A percentile compares a stretch with the other conserved stretches of the same genome.
These are phyloP conservation scores for Cebidichthys violaceus DNA, from an alignment of 2,113 vertebrate species.

Conservation along the genomic window DNA sequence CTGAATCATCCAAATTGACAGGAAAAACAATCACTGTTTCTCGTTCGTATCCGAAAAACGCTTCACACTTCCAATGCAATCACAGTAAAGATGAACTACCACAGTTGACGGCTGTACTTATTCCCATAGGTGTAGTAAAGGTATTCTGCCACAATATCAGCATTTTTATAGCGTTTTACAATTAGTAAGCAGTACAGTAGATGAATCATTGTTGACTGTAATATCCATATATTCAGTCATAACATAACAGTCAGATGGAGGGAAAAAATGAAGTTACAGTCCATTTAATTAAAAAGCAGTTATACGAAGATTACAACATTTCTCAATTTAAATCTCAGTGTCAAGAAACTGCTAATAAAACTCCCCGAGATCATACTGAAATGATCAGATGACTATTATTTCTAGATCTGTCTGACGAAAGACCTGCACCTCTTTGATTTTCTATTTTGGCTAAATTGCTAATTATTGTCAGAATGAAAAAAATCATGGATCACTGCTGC, in stretches of 20 bases:
- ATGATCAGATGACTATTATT: neutral
- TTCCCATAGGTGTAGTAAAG: slow-evolving; percentile 33
- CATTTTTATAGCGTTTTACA: slow-evolving; percentile 19
- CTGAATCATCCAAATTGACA: slow-evolving; percentile 69
- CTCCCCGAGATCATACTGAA: neutral
- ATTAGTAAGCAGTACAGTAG: neutral
- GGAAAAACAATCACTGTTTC: slow-evolving; percentile 57
- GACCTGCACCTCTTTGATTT: slow-evolving; percentile 9
- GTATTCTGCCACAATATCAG: slow-evolving; percentile 9
- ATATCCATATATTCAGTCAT: slow-evolving; percentile 20
- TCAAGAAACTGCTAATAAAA: neutral
- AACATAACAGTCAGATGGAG: neutral
- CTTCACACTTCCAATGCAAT: slow-evolving; percentile 40
- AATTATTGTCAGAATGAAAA: neutral
- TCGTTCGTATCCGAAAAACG: slow-evolving; percentile 45
- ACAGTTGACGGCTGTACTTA: slow-evolving; percentile 16
- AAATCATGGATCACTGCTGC: neutral
- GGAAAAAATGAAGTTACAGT: neutral
- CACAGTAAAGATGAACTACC: slow-evolving; percentile 45
- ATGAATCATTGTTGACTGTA: slow-evolving; percentile 8
- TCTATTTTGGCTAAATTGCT: slow-evolving; percentile 19
- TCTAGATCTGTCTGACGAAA: neutral
- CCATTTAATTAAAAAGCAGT: neutral
- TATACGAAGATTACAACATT: neutral
- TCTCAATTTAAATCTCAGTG: neutral